These are phyloP conservation scores for Mayetiola destructor DNA, from an alignment of 2,888 invertebrate species.

Conservation along the genomic window DNA sequence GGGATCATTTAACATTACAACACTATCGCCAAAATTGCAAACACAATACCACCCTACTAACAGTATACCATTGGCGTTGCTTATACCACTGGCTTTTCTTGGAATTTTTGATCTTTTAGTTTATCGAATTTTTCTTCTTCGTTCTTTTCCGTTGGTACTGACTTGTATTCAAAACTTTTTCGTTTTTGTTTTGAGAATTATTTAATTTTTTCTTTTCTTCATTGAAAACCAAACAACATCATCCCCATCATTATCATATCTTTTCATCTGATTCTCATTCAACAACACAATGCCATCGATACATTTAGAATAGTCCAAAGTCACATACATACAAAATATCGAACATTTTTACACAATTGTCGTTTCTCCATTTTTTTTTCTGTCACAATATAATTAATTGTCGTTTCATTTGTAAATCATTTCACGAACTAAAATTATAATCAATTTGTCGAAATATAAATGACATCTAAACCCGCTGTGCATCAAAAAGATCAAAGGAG, in stretches of 20 bases:
- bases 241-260: too few relatives aligned
- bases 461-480: not conserved
- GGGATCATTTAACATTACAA: too few relatives aligned
- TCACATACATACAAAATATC: not conserved
- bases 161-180: not conserved
- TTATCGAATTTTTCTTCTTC: not conserved
- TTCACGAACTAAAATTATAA: not conserved
- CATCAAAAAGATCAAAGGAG: slow-evolving; percentile 70
- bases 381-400: too few relatives aligned
- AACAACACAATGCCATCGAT: too few relatives aligned
- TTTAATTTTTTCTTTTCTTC: not conserved
- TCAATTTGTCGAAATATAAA: not conserved
- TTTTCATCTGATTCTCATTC: too few relatives aligned
- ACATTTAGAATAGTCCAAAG: too few relatives aligned
- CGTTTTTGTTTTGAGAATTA: not conserved
- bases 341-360: too few relatives aligned
- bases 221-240: too few relatives aligned
- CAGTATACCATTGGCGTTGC: not conserved
- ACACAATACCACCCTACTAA: too few relatives aligned
- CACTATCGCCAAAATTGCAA: too few relatives aligned
- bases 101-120: not conserved
- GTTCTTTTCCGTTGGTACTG: not conserved
- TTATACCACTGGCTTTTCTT: not conserved
- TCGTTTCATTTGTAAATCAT: slow-evolving; percentile 3
- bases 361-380: not conserved